Evolutionary conservation across 37 sponge, comb jelly and placozoan genomes (phyloP), one percentile per base, ranked within the genome.

Genomic region (Cliona cf. orientalis): DNA sequence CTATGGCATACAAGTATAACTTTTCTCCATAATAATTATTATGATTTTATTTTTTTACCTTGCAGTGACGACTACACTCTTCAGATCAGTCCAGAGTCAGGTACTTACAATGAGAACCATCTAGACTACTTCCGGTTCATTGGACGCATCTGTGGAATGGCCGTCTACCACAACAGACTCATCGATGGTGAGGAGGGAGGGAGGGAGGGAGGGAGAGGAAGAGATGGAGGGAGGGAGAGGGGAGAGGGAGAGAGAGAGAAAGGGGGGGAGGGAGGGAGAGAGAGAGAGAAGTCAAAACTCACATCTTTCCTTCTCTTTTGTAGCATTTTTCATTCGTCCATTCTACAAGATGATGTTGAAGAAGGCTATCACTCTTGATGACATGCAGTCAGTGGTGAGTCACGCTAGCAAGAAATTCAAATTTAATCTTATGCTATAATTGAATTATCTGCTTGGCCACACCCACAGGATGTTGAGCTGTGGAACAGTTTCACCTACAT

Each of bases 51-150:
- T 61, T 5, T 81, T 49, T 32, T 71, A 39, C 22, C 53, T 35
- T 36, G 44, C 68, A 99, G 99, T 90, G 99, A 99, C 80, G 91
- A 96, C 86, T 99, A 99, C 91, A 96, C 97, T 2, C 91, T 99
- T 0, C 99, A 99, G 78, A 92, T 99, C 67, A 99, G 92, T 66
- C 99, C 99, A 9, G 91, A 94, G 41, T 99, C 99, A 25, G 99
- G 91, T 22, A 14, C 86, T n/a, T 89, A 78, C 72, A 96, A 99
- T 68, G 91, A 94, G 60, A 25, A 92, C 31, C 99, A 99, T 66
- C 73, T 96, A 44, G 76, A 86, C 42, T 96, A 96, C 74, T 96
- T 99, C 90, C 61, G 76, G 43, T 99, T 99, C 76, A 86, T 93
- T 46, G 99, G 97, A 2, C 66, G 97, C 25, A 91, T 99, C 6